Percentiles rank a stretch among this genome's conserved stretches.
Evolutionary conservation across 2,113 vertebrate genomes (phyloP).

Genomic region (Chionis minor): DNA sequence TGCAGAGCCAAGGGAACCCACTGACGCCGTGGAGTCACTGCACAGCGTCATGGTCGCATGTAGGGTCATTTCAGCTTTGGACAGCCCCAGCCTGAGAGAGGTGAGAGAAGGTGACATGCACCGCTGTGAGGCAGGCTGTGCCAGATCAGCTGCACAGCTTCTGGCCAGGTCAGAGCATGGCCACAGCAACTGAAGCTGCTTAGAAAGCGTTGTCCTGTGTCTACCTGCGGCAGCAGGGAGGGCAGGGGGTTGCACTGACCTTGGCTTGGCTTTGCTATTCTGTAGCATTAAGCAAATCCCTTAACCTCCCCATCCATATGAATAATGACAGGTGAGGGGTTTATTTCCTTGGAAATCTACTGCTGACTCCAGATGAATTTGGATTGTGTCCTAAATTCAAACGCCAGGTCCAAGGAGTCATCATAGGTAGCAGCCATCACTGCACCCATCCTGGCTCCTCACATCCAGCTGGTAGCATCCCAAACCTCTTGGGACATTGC

Average conservation of each 20-base stretch:
- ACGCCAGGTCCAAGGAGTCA: neutral
- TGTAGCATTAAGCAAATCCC: neutral
- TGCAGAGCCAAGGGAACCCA: neutral
- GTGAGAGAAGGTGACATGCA: neutral
- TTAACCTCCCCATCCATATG: neutral
- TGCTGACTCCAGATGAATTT: neutral
- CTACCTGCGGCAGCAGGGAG: neutral
- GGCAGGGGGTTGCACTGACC: neutral
- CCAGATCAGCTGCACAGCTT: neutral
- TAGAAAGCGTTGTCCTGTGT: neutral
- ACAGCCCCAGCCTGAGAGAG: neutral
- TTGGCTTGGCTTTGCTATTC: neutral
- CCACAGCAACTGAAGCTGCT: neutral
- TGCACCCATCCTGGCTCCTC: neutral
- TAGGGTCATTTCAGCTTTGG: neutral
- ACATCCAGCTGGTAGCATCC: neutral
- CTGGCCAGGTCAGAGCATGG: neutral
- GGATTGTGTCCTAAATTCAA: neutral
- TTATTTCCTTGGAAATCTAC: neutral
- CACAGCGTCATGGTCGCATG: fast-evolving
- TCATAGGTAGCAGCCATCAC: neutral
- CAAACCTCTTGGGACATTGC: neutral
- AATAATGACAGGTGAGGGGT: neutral
- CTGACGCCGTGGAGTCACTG: fast-evolving
- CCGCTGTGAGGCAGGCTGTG: neutral